These are phyloP conservation scores for Operophtera brumata DNA, from an alignment of 2,888 invertebrate species.

Conservation along the genomic window DNA sequence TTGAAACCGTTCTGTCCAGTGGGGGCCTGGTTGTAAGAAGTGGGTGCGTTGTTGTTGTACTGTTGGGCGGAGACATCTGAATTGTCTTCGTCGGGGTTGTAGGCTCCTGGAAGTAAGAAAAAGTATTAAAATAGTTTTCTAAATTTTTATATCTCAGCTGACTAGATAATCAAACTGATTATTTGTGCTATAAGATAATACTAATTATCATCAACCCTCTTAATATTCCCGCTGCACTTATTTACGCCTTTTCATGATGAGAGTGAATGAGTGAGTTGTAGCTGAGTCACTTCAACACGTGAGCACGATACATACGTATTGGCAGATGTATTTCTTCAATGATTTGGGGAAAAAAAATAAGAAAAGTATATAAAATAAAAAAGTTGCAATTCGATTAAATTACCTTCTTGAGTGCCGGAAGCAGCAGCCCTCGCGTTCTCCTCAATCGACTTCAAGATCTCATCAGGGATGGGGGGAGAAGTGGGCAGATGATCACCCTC, in stretches of 20 bases:
- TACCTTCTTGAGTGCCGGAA: conserved; percentile 74
- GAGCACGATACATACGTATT: too few species aligned
- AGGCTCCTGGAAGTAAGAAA: conserved; percentile 59
- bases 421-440: conserved; percentile 70
- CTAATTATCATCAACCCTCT: too few species aligned
- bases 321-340: too few species aligned
- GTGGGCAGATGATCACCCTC: conserved; percentile 71
- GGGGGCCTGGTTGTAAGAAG: conserved; percentile 26
- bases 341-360: too few species aligned
- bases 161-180: too few species aligned
- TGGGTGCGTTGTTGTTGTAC: conserved; percentile 36
- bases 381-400: neutral
- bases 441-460: conserved; percentile 69
- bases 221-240: too few species aligned
- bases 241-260: too few species aligned
- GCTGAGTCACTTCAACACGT: too few species aligned
- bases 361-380: too few species aligned
- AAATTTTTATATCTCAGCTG: too few species aligned
- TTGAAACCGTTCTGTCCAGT: conserved; percentile 20
- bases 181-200: too few species aligned
- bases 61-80: conserved; percentile 37
- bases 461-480: conserved; percentile 71
- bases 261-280: too few species aligned
- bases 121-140: neutral
- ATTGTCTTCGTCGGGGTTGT: conserved; percentile 65